Base-by-base conservation (phyloP, 2,888 invertebrate species). In the Himalopsyche kuldschensis region DNA sequence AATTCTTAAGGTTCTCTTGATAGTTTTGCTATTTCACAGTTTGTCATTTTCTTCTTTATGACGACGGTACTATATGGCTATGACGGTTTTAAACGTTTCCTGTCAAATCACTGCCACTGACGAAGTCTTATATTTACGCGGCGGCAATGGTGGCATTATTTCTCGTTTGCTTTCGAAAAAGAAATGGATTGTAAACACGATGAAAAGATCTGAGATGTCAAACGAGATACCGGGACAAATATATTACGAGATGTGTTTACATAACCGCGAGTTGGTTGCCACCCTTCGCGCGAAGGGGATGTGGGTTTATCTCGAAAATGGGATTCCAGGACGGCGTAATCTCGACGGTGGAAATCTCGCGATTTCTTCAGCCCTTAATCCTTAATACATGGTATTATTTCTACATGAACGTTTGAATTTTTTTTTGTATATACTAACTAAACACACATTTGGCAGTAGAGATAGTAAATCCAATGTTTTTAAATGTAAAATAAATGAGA, bases 221-320 rank as follows among this genome's bases (percentile, higher is more conserved):
- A 75, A 20, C 41, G 20, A 80, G 80, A 80, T 80, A 80, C 11
- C 35, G 80, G 80, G 75, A 80, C 80, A 80, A 75, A 80, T 75
- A 80, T 75, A 80, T 80, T 80, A 80, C 75, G 69, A 46, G 80
- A 31, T 32, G n/a, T 80, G 80, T 80, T 80, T 69, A 80, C 80
- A 75, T 55, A 48, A 48, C 20, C 79, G 63, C 35, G 79, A 17
- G 35, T 32, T 69, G 63, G 32, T 63, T 55, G 55, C 55, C 20
- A 55, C n/a, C 55, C 55, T 20, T 41, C 55, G 24, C 1, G 20
- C 8, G 4, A 55, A 55, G 55, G 48, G 55, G 55, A 55, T 15
- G 55, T 55, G 24, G 10, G 24, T 20, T 55, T 20, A 24, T 20
- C 1, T 10, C 6, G 24, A 55, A 55, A 24, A n/a, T 20, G 55